Base-by-base conservation (phyloP, 2,797 vertebrate species). In the Clamator glandarius region DNA sequence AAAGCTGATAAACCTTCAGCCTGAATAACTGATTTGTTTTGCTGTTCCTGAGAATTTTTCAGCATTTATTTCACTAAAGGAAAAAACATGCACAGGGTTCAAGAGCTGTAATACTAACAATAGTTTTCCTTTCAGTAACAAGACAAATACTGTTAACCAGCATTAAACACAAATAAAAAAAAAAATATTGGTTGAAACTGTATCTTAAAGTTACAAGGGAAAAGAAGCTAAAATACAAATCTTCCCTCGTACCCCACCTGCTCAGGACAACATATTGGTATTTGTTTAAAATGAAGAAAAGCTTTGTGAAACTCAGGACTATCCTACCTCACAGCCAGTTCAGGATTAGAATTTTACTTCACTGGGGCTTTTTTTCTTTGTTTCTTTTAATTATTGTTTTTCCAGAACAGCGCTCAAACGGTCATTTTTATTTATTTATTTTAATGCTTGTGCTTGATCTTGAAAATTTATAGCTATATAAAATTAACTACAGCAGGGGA, bases 401-500 rank as follows among this genome's bases (percentile, higher is more conserved):
- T 73, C 19, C 50, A 80, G 52, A 74, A 48, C 8, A 74, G 33
- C 8, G 12, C 78, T 92, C 36, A 69, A 92, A 86, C 59, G 6
- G 11, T 2, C 21, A 24, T 39, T 72, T 90, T 55, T 46, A 42
- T 55, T 85, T 50, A 50, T 77, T 81, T 84, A 73, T 87, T 85
- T 83, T 91, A 75, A 93, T 95, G 66, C 9, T 41, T 12, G 16
- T n/a, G n/a, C 76, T 72, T 72, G 46, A 62, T 89, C 57, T 80
- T 80, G 12, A 85, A 52, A 69, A 94, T 83, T 90, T 80, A 87
- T 39, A 83, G 64, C 61, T 59, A 33, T 61, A 35, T 74, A 93
- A 87, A 92, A 15, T 70, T 61, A 84, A 87, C 61, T 63, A 36
- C 42, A 85, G 73, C n/a, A 44, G 50, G 80, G 68, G 58, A 68